Base-by-base conservation (phyloP, 30 jellyfish, hydroid and myxozoan genomes). In the Aurelia aurita region DNA sequence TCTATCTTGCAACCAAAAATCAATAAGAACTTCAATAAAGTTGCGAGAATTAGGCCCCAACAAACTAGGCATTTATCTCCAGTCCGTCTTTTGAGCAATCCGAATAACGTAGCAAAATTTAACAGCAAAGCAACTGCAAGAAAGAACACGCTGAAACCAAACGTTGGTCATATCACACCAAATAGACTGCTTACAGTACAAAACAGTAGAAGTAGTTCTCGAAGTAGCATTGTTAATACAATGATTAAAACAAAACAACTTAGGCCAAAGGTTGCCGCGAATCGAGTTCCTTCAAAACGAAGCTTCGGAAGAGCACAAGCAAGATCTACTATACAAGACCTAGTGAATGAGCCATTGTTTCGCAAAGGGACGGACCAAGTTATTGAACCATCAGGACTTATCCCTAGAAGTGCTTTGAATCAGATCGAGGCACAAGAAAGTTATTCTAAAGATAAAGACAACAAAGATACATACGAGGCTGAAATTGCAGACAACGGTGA, bases 371-470 rank as follows among this genome's bases (percentile, higher is more conserved):
- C 80, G 51, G 28, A 81, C 28, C 72, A 69, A 53, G 69, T 84
- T 22, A 26, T 67, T 12, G 39, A 71, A n/a, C 86, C 87, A 43
- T 35, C 77, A 22, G 83, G 72, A 13, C 31, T 83, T 16, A 72
- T 83, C 2, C 93, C 93, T 8, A 83, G 77, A 58, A 59, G 64
- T 53, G 93, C 93, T 14, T 43, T 83, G 66, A 54, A 61, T 25
- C 80, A 69, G 58, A 83, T 83, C 69, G 93, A 83, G 81, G 93
- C 76, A 25, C 63, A 70, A 31, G 80, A 58, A 55, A 61, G 43
- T 5, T 20, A 46, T 10, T 16, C 64, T 18, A 58, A 59, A 31
- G 63, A 21, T 26, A 46, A 71, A 5, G 32, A 69, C 58, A 69
- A 57, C 55, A 43, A 46, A 25, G 66, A 71, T 9, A 12, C 74